Evolutionary conservation across 2,113 vertebrate species (phyloP), one percentile per base, ranked within the genome.

Genomic region (Maccullochella peelii): DNA sequence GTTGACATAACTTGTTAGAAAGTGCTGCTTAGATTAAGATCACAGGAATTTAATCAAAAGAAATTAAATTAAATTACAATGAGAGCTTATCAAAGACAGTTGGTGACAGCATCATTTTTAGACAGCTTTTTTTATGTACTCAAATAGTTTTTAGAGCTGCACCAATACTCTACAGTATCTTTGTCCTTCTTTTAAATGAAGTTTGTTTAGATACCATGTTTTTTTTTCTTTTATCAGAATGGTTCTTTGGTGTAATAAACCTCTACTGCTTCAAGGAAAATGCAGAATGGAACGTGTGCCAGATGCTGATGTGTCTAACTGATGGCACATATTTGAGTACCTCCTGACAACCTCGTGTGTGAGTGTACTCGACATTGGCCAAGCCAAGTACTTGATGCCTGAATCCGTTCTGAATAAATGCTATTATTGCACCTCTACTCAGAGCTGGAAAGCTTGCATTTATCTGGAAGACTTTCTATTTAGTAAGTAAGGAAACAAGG

Each of bases 271-370:
- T 49, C 1, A 6, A n/a, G 57, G 10, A 30, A 52, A 33, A 65
- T 20, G 8, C 50, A 20, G 21, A 36, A 9, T 58, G 5, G 6
- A 69, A 9, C n/a, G 44, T n/a, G 6, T 47, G 6, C 0, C 20
- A 6, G 18, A 15, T 27, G 23, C 71, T 16, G 25, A 0, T 14
- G 21, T 23, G 21, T 54, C 25, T 84, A 25, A 67, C 16, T 27
- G 12, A 38, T 55, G 54, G 5, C 71, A 61, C 23, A 73, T 49
- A 52, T 73, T 44, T 70, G 15, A 57, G 30, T 79, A 33, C 15
- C 23, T 55, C 57, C 63, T 63, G 65, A 30, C 18, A 54, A 27
- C 61, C 62, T 33, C 25, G 54, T 18, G n/a, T 10, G 20, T 30
- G 21, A 40, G 30, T 42, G 5, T 36, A 25, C 33, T 78, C 0